phyloP scores from a whole-genome alignment of 2,888 invertebrate species.

The Agriopis leucophaearia region DNA sequence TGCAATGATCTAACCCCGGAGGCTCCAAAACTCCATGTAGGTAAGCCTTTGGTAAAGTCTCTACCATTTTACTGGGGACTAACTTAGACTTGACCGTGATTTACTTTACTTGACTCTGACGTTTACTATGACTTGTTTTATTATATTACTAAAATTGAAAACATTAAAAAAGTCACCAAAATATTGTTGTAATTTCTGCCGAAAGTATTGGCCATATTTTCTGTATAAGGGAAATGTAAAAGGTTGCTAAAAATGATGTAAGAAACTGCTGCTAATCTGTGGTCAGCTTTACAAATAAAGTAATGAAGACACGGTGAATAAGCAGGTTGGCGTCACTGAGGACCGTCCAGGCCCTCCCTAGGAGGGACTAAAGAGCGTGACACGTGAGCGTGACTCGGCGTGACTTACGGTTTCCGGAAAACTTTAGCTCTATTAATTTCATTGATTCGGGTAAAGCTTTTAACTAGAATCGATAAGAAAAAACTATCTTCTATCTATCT shows the following conservation, averaged over 20 bases:
- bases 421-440: conserved; percentile 26
- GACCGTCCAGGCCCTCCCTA: conserved; percentile 2
- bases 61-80: too few species aligned
- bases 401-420: conserved; percentile 23
- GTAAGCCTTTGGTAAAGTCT: too few species aligned
- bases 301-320: conserved; percentile 38
- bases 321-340: conserved; percentile 18
- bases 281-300: conserved; percentile 22
- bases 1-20: too few species aligned
- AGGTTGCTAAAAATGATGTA: conserved; percentile 4
- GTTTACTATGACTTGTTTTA: too few species aligned
- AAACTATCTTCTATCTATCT: too few species aligned
- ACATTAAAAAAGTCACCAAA: too few species aligned
- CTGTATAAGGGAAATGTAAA: neutral
- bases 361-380: conserved; percentile 22
- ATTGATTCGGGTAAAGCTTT: conserved; percentile 10
- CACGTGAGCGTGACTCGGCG: conserved; percentile 25
- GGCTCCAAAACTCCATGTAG: too few species aligned
- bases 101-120: too few species aligned
- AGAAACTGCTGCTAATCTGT: conserved; percentile 20
- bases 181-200: too few species aligned
- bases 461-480: neutral
- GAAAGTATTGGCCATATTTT: neutral
- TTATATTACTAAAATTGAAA: too few species aligned
- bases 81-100: too few species aligned